Evolutionary conservation across 2,797 vertebrate genomes (phyloP), one percentile per base, ranked within the genome.

Genomic region (Catamblyrhynchus diadema): DNA sequence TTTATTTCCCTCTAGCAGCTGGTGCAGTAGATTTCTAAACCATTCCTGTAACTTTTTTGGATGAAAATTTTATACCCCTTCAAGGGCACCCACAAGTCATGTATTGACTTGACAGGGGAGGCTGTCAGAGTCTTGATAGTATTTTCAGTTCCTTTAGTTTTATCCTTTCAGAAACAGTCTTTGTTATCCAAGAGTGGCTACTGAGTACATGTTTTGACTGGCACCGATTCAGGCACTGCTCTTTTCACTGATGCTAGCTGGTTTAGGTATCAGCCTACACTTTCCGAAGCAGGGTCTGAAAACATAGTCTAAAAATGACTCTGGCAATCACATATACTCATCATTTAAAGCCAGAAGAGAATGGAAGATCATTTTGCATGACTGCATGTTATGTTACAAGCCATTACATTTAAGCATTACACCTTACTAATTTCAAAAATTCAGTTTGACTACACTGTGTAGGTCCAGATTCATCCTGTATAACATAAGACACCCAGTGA

Each of bases 131-230:
- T 81, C 69, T 51, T 75, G 35, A 85, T 30, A 81, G 33, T 42
- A 78, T 91, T 92, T 93, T 91, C 61, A 74, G 50, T 81, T 67
- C 51, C 61, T 83, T 94, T 82, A 81, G 74, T 92, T 92, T 93
- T 62, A 65, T 62, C 27, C 59, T 83, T 32, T 45, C 20, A 84
- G 50, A 91, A 92, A 54, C 28, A 71, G 56, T 6, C 47, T 78
- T 87, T 90, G 70, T 90, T 86, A 86, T 50, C 81, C 51, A 72
- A 41, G 79, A 62, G 65, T 51, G 59, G 72, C 79, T 86, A 75
- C 41, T 79, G 37, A 47, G 57, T 81, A 4, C 27, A 72, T 70
- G 67, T 84, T 94, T 90, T 88, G 80, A 74, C 80, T 94, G 86
- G 75, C 72, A 91, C 24, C 1, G 3, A 86, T 81, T 92, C 88